Evolutionary conservation across 2,888 invertebrate genomes (phyloP).

Genomic region (Eristalis pertinax): DNA sequence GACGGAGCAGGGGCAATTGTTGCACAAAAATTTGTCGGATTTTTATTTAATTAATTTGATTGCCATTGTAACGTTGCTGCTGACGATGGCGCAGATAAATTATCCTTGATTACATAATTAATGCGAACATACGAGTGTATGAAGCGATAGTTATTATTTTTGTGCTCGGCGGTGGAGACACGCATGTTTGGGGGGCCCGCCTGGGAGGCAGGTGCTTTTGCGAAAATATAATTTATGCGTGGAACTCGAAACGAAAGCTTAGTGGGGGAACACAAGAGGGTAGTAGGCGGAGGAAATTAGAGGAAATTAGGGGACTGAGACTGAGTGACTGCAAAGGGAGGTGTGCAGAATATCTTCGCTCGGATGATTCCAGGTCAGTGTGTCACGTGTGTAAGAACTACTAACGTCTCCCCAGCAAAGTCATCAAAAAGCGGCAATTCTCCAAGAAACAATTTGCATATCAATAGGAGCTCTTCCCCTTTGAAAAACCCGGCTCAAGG

Average conservation of each 20-base stretch:
- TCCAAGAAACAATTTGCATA: conserved; percentile 12
- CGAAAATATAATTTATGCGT: conserved; percentile 7
- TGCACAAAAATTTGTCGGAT: conserved; percentile 43
- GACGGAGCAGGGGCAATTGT: conserved; percentile 12
- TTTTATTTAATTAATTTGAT: conserved; percentile 38
- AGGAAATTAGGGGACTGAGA: background rate
- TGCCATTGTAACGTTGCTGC: conserved; percentile 11
- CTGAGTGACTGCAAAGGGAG: background rate
- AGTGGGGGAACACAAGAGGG: too few relatives aligned
- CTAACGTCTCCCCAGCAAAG: background rate
- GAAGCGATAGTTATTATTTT: conserved; percentile 27
- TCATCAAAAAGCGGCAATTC: conserved; percentile 2
- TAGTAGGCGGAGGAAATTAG: too few relatives aligned
- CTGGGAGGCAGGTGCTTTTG: background rate
- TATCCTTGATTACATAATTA: conserved; percentile 38
- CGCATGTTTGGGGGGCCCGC: conserved; percentile 4
- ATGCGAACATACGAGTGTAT: conserved; percentile 20
- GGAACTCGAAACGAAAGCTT: background rate
- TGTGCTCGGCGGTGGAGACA: conserved; percentile 3
- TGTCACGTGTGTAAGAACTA: background rate
- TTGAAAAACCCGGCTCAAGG: conserved; percentile 10
- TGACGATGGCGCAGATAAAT: conserved; percentile 35
- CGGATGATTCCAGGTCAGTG: background rate
- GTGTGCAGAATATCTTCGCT: background rate
- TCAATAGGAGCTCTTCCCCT: conserved; percentile 4